Percentiles rank a stretch among this genome's conserved stretches.
Evolutionary conservation across 23 tunicate species (phyloP).

Genomic region (Trididemnum nubilum): DNA sequence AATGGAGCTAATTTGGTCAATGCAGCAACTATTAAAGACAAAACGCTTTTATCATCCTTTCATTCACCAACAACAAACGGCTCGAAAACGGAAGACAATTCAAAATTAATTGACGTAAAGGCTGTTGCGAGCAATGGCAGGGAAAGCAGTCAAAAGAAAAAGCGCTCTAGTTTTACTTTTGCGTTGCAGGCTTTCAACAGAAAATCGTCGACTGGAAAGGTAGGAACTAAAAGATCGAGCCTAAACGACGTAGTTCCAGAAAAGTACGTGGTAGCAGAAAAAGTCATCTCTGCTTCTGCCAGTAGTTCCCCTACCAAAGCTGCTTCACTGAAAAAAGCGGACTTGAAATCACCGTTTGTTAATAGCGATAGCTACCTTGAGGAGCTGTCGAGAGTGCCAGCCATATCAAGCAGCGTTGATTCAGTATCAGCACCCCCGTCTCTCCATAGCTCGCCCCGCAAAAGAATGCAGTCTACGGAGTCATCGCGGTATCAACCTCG

Average conservation of each 20-base stretch:
- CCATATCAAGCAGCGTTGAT: background rate
- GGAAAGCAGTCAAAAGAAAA: background rate
- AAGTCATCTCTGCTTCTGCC: background rate
- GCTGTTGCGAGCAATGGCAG: background rate
- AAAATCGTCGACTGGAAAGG: background rate
- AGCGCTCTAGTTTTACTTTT: background rate
- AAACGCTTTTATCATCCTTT: background rate
- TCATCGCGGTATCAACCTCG: background rate
- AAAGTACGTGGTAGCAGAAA: background rate
- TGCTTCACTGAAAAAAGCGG: background rate
- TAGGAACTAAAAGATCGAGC: background rate
- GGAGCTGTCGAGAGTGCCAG: background rate
- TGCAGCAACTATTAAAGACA: background rate
- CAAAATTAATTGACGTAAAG: background rate
- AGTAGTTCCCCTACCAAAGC: background rate
- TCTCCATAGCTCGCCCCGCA: conserved; percentile 48
- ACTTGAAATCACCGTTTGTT: background rate
- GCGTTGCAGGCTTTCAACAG: background rate
- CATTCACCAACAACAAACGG: background rate
- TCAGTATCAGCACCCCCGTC: conserved; percentile 72
- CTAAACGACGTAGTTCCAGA: background rate
- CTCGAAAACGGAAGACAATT: background rate
- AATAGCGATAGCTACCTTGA: background rate
- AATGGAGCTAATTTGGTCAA: no score
- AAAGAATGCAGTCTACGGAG: background rate